Evolutionary conservation across 2,888 invertebrate species (phyloP), one percentile per base, ranked within the genome.

Genomic region (Cataglyphis cursor): DNA sequence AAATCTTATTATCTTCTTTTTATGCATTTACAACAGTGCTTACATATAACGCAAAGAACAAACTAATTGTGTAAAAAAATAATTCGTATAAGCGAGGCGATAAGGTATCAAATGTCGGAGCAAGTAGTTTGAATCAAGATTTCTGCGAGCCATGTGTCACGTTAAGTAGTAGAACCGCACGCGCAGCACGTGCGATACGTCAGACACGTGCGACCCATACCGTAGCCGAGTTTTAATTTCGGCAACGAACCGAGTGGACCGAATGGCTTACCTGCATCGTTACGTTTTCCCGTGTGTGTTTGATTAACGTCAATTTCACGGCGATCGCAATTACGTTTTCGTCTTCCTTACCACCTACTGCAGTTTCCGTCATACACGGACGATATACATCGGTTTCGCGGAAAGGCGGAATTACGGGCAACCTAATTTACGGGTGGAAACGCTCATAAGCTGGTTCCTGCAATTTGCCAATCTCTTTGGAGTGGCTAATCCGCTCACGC

Each of bases 281-380:
- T 57, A 78, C 44, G 18, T 57, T 28, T 57, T 28, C 12, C 51
- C 66, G 73, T 48, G 81, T 44, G 65, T 51, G 74, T 83, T 87
- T 87, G 87, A 87, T 87, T 85, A 85, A 87, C 83, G 87, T 81
- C 87, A 48, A 87, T 85, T 87, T 81, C 81, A 74, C 64, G 82
- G 70, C 73, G 74, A 81, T 68, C 35, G 61, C 83, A 75, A 70
- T 85, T 85, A 87, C 74, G 65, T 81, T 87, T 82, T 83, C 84
- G 72, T 82, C 85, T 81, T 87, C 59, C 61, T 66, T 72, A n/a
- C 44, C 61, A n/a, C 12, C n/a, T 24, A 15, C 8, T 28, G 51
- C 41, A 59, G 6, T 62, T 15, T 10, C 28, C 21, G 41, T 78
- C 68, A 78, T 78, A 59, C 12, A 70, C 15, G 41, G 12, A 12